Percentiles rank a stretch among this genome's conserved stretches.
These are phyloP conservation scores for Colius striatus DNA, from an alignment of 2,113 vertebrate genomes.

Conservation along the genomic window DNA sequence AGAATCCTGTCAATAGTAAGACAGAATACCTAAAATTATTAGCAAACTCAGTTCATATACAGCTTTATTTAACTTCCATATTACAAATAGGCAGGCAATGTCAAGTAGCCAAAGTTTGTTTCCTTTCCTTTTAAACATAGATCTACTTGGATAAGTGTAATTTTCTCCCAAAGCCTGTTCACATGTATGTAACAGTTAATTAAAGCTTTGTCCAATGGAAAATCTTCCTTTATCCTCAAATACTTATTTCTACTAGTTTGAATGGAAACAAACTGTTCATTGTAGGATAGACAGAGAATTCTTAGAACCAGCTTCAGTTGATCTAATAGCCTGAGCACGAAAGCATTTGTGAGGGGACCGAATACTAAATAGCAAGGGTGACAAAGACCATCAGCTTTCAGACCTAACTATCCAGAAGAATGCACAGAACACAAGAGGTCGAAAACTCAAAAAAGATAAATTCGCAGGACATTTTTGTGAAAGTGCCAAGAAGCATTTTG, in stretches of 20 bases:
- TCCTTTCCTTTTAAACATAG: neutral
- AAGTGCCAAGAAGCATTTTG: conserved; percentile 27
- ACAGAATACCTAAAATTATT: neutral
- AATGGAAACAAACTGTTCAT: conserved; percentile 65
- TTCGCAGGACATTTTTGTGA: conserved; percentile 24
- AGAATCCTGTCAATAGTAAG: neutral
- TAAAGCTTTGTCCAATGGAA: conserved; percentile 41
- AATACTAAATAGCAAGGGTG: conserved; percentile 31
- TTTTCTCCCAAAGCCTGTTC: neutral
- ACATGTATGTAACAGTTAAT: conserved; percentile 36
- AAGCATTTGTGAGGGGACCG: conserved; percentile 44
- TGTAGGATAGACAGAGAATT: conserved; percentile 65
- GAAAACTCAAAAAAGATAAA: conserved; percentile 6
- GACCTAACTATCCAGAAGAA: conserved; percentile 54
- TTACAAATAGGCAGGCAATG: neutral
- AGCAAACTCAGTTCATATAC: neutral
- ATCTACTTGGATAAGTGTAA: neutral
- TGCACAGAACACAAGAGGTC: conserved; percentile 28
- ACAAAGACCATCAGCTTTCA: conserved; percentile 51
- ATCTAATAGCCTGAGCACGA: conserved; percentile 46
- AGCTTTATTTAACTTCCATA: neutral
- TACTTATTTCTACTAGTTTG: conserved; percentile 40
- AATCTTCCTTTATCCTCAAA: conserved; percentile 2
- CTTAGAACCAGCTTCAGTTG: conserved; percentile 44
- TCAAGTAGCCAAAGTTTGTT: neutral